These are phyloP conservation scores for Philaethria dido DNA, from an alignment of 2,888 invertebrate genomes.

Conservation along the genomic window DNA sequence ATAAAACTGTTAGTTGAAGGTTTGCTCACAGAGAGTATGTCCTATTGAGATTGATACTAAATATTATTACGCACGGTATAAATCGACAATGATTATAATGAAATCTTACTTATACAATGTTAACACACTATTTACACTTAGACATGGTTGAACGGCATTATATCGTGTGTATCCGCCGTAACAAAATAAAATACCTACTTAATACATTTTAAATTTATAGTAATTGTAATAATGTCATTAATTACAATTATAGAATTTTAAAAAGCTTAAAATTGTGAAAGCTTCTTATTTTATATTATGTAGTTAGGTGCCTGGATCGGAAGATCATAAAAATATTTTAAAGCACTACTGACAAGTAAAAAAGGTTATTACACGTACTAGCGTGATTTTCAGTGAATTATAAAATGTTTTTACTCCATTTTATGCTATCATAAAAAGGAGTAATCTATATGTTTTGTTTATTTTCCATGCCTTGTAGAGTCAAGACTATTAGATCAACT, in stretches of 20 bases:
- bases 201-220: neutral
- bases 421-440: too few relatives aligned
- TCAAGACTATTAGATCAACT: too few relatives aligned
- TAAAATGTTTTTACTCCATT: too few relatives aligned
- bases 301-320: too few relatives aligned
- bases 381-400: too few relatives aligned
- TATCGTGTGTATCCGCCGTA: constrained; percentile 21
- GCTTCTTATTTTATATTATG: neutral
- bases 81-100: constrained; percentile 15
- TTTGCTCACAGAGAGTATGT: neutral
- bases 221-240: too few relatives aligned
- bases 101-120: neutral
- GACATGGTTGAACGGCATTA: constrained; percentile 25
- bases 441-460: too few relatives aligned
- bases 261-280: too few relatives aligned
- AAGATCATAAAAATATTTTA: neutral
- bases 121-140: constrained; percentile 5
- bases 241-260: neutral
- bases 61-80: neutral
- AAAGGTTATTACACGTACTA: too few relatives aligned
- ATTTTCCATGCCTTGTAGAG: too few relatives aligned
- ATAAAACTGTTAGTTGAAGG: constrained; percentile 31
- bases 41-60: neutral
- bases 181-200: constrained; percentile 4
- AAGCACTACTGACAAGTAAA: neutral